These are phyloP conservation scores for Gila orcuttii DNA, from an alignment of 2,113 vertebrate genomes.

Conservation along the genomic window DNA sequence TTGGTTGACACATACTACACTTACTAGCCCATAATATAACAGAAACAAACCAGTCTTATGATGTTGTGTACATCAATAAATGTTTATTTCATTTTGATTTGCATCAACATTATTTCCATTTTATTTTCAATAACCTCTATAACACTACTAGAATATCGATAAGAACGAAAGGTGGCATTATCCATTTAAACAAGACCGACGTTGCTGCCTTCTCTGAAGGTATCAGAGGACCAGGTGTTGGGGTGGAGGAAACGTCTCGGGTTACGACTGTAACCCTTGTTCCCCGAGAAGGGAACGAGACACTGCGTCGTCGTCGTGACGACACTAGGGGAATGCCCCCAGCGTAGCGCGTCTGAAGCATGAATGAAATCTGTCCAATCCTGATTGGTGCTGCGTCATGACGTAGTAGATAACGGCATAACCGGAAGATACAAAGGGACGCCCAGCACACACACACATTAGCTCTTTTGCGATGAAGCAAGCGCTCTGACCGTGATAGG, in stretches of 20 bases:
- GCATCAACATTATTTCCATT: conserved; percentile 78
- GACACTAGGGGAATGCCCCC: too few relatives aligned
- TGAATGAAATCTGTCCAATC: too few relatives aligned
- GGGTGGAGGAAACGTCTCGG: conserved; percentile 60
- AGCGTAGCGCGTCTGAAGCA: too few relatives aligned
- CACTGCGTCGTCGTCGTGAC: too few relatives aligned
- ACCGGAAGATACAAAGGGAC: too few relatives aligned
- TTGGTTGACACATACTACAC: neutral
- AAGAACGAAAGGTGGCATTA: conserved; percentile 80
- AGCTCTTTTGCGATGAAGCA: too few relatives aligned
- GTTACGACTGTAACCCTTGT: too few relatives aligned
- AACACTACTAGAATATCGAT: conserved; percentile 80
- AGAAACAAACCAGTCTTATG: conserved; percentile 47
- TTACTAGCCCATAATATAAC: neutral
- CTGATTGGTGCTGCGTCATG: too few relatives aligned
- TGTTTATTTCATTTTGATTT: conserved; percentile 82
- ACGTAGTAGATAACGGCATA: too few relatives aligned
- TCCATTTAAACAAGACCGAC: conserved; percentile 77
- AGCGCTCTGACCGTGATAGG: too few relatives aligned
- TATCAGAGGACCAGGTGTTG: conserved; percentile 63
- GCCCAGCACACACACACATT: too few relatives aligned
- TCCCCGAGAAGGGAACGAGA: too few relatives aligned
- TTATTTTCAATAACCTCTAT: conserved; percentile 74
- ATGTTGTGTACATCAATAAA: conserved; percentile 78
- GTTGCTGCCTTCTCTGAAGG: conserved; percentile 73